A percentile compares a stretch with the other conserved stretches of the same genome.
Evolutionary conservation across 2,797 vertebrate species (phyloP).

Genomic region (Lophotriccus pileatus): DNA sequence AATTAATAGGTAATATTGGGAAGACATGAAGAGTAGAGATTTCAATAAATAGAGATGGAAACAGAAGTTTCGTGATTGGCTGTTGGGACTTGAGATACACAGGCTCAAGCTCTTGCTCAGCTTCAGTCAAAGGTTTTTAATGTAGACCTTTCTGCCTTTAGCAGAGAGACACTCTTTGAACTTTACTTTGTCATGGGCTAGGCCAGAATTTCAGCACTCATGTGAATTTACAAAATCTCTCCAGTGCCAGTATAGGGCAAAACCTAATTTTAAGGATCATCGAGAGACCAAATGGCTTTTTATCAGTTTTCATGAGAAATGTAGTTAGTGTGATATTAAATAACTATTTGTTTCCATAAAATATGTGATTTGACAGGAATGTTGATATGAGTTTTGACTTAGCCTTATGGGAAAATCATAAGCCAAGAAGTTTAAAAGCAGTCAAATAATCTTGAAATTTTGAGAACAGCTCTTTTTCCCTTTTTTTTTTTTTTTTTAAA

Average conservation of each 20-base stretch:
- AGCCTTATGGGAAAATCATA: neutral
- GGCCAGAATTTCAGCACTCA: neutral
- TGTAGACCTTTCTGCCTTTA: neutral
- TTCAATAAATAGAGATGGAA: neutral
- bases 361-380: neutral
- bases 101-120: neutral
- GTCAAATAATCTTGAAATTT: neutral
- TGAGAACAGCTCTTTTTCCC: neutral
- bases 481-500: too few species aligned
- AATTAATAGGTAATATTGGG: neutral
- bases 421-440: neutral
- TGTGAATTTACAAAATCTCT: neutral
- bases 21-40: neutral
- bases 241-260: neutral
- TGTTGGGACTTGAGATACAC: neutral
- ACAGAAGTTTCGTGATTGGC: neutral
- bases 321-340: neutral
- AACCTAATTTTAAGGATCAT: neutral
- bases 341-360: neutral
- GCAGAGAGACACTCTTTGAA: accelerated
- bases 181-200: neutral
- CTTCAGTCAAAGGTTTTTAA: neutral
- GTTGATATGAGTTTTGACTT: neutral
- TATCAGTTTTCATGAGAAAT: neutral
- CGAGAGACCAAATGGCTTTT: neutral